Evolutionary conservation across 2,113 vertebrate genomes (phyloP), one percentile per base, ranked within the genome.

Genomic region (Psittacula cyanocephala): DNA sequence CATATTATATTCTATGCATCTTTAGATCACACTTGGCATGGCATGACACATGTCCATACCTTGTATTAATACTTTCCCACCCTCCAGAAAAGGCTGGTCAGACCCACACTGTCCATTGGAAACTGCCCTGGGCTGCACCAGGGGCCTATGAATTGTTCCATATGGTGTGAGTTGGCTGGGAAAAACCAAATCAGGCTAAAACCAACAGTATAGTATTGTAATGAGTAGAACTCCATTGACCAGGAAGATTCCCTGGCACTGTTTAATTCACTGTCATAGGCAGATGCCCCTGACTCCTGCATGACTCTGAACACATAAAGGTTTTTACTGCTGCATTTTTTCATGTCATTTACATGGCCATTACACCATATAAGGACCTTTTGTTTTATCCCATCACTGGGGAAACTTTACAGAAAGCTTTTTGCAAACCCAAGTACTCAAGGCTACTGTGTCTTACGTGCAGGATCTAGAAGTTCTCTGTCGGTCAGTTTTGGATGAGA

Each of bases 121-220:
- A 27, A 9, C 9, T 4, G 17, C 17, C 25, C 33, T 14, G 23
- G 46, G 70, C 41, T 65, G 44, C 44, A 17, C 41, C 9, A 1
- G 10, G 6, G 11, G 65, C 47, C 39, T 41, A 7, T 3, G 46
- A 43, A 23, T 47, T 47, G 33, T 6, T 67, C 31, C 5, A 22
- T 25, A 7, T 0, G 0, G 11, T 13, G 14, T 1, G 10, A 50
- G 23, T 4, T 43, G 72, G 20, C 47, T 81, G 59, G 24, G 12
- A 31, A 72, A 63, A 78, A 28, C 1, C n/a, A 69, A 60, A 24
- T 7, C 41, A 72, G 70, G 24, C 8, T n/a, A 28, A 71, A 47
- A 39, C 4, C 7, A 7, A 13, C 23, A 39, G 20, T 6, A 10
- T 22, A 18, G 37, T 13, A 6, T 10, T 41, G n/a, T 52, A 29